A percentile compares a stretch with the other conserved stretches of the same genome.
Evolutionary conservation across 2,797 vertebrate genomes (phyloP).

Genomic region (Parotocinclus haroldoi): DNA sequence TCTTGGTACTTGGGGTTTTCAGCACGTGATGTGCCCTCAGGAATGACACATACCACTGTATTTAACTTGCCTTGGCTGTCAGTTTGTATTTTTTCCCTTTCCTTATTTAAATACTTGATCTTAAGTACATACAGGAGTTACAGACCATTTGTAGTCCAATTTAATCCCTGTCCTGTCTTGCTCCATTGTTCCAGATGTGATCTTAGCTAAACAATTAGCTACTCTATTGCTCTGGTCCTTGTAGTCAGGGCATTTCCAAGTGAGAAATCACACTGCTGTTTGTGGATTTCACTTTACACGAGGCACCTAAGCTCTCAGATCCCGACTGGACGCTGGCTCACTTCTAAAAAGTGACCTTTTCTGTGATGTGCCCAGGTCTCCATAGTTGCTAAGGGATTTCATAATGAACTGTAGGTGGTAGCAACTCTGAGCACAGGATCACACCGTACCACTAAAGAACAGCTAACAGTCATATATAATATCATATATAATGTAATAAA

Average conservation of each 20-base stretch:
- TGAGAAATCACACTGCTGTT: slow-evolving; percentile 1
- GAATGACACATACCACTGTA: too few relatives aligned
- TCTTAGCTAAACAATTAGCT: neutral
- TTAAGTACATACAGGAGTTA: neutral
- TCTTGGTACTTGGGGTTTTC: too few relatives aligned
- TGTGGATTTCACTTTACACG: slow-evolving; percentile 4
- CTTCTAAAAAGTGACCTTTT: slow-evolving; percentile 41
- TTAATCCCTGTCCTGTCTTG: slow-evolving; percentile 2
- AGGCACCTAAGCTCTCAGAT: slow-evolving; percentile 10
- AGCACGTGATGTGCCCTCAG: too few relatives aligned
- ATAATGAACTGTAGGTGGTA: neutral
- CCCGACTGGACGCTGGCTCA: neutral
- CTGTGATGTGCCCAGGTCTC: slow-evolving; percentile 14
- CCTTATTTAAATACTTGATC: too few relatives aligned
- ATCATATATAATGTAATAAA: too few relatives aligned
- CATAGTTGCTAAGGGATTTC: slow-evolving; percentile 24
- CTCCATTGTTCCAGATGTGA: slow-evolving; percentile 13
- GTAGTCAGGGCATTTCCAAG: slow-evolving; percentile 9
- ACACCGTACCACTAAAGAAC: neutral
- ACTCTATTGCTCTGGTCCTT: neutral
- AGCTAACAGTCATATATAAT: too few relatives aligned
- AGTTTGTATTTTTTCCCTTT: too few relatives aligned
- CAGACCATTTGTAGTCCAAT: neutral
- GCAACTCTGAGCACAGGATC: neutral
- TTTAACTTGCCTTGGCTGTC: too few relatives aligned